Evolutionary conservation across 2,113 vertebrate genomes (phyloP).

Genomic region (Pollimyrus isidori): DNA sequence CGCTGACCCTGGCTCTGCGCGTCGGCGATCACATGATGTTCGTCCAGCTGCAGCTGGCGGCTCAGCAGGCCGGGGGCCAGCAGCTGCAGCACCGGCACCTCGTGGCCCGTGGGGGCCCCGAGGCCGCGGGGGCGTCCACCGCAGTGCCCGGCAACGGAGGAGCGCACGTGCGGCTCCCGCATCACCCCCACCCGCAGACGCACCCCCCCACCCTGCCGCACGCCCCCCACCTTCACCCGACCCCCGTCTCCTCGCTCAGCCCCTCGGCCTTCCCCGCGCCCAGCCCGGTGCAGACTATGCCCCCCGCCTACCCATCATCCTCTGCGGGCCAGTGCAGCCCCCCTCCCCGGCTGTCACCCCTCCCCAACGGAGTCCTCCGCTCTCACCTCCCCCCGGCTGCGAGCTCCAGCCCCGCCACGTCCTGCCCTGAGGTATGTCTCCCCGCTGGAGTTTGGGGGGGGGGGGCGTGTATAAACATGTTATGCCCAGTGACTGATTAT

Average conservation of each 20-base stretch:
- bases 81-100: conserved; percentile 82
- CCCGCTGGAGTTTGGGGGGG: too few relatives aligned
- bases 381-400: conserved; percentile 62
- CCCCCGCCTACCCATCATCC: conserved; percentile 53
- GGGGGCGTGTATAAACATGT: not conserved
- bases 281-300: conserved; percentile 45
- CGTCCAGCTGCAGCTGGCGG: conserved; percentile 91
- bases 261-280: conserved; percentile 15
- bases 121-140: conserved; percentile 35
- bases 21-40: conserved; percentile 99
- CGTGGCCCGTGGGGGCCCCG: conserved; percentile 62
- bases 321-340: conserved; percentile 62
- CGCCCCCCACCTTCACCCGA: conserved; percentile 25
- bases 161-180: conserved; percentile 18
- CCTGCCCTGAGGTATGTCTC: conserved; percentile 78
- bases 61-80: conserved; percentile 76
- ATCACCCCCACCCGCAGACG: conserved; percentile 32
- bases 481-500: not conserved
- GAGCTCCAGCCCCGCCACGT: conserved; percentile 54
- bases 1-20: conserved; percentile 86
- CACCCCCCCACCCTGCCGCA: conserved; percentile 34
- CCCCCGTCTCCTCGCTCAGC: not conserved
- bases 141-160: conserved; percentile 27
- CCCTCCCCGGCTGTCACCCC: conserved; percentile 55
- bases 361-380: conserved; percentile 72